These are phyloP conservation scores for Pipistrellus nathusii DNA, from an alignment of 2,797 vertebrate genomes.

Conservation along the genomic window DNA sequence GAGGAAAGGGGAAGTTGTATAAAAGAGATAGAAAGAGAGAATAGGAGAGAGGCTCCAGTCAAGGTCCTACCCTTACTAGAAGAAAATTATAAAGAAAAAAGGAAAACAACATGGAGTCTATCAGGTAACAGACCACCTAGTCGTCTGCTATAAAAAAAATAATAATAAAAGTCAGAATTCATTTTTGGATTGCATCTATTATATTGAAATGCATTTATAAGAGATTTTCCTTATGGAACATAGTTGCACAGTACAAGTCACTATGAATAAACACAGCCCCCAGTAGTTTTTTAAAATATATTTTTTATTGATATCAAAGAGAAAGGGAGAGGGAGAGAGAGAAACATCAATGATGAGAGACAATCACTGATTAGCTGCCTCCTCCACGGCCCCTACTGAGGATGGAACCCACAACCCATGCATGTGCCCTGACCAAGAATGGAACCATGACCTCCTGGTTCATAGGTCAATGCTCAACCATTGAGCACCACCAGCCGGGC, in stretches of 20 bases:
- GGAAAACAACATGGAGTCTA: constrained; percentile 35
- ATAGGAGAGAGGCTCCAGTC: neutral
- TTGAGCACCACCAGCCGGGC: too few relatives aligned
- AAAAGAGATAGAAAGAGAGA: neutral
- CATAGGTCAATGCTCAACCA: too few relatives aligned
- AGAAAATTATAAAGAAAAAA: neutral
- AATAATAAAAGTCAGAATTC: constrained; percentile 49
- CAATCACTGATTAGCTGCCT: too few relatives aligned
- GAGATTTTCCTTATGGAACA: constrained; percentile 20
- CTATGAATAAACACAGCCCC: constrained; percentile 64
- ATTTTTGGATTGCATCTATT: constrained; percentile 57
- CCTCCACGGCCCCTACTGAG: too few relatives aligned
- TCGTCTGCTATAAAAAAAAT: constrained; percentile 4
- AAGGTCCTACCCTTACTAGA: constrained; percentile 10
- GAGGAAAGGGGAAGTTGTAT: neutral
- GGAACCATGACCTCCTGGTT: too few relatives aligned
- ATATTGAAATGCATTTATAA: constrained; percentile 9
- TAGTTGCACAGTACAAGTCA: neutral
- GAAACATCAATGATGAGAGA: too few relatives aligned
- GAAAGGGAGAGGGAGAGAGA: too few relatives aligned
- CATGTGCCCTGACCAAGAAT: too few relatives aligned
- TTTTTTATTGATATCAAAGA: too few relatives aligned
- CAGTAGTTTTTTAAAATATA: neutral
- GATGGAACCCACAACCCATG: too few relatives aligned
- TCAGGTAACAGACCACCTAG: constrained; percentile 77